These are phyloP conservation scores for Taeniopygia guttata DNA, from an alignment of 2,797 vertebrate species.

Conservation along the genomic window DNA sequence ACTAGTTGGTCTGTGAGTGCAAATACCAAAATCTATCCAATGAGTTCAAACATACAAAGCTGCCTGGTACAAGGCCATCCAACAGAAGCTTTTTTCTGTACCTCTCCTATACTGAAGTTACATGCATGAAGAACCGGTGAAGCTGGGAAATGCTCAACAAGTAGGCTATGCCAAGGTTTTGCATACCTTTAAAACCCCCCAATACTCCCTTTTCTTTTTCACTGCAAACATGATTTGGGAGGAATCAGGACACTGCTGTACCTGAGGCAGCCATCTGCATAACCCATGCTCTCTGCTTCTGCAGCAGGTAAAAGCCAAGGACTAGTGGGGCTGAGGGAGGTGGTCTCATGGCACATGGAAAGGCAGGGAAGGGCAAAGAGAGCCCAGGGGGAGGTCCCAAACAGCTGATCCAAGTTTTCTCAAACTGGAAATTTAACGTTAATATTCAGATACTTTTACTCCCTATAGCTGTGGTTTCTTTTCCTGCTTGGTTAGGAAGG, in stretches of 20 bases:
- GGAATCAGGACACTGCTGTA: background rate
- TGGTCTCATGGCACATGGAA: background rate
- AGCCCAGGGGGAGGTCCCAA: background rate
- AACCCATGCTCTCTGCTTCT: background rate
- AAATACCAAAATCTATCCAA: background rate
- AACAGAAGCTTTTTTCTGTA: background rate
- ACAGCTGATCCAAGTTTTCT: background rate
- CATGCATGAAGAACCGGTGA: background rate
- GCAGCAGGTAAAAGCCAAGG: background rate
- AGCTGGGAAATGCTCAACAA: background rate
- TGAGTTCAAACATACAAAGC: background rate
- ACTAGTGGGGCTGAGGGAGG: background rate
- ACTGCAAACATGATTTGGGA: background rate
- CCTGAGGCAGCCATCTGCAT: background rate
- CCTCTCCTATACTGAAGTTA: background rate
- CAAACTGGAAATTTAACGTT: background rate
- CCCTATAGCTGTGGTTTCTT: background rate
- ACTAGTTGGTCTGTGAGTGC: background rate
- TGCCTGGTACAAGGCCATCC: background rate
- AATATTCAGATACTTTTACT: background rate
- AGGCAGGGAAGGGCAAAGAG: background rate
- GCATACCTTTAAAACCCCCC: background rate
- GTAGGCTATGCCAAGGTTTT: background rate
- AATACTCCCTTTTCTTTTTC: background rate
- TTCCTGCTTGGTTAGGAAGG: background rate